phyloP scores from a whole-genome alignment of 2,888 invertebrate genomes.

The Notocelia uddmanniana region DNA sequence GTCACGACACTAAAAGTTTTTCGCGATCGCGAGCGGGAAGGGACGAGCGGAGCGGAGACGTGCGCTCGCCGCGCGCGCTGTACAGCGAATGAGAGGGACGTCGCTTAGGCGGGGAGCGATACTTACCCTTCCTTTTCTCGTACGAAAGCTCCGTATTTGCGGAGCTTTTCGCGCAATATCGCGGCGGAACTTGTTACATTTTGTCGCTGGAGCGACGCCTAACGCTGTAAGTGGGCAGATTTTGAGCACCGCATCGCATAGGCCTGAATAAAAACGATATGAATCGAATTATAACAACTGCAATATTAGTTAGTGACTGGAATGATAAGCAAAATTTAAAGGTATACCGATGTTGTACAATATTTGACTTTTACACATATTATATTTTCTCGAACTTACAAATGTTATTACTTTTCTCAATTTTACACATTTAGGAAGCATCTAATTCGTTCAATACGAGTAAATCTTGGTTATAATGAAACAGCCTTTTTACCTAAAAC shows the following conservation, averaged over 20 bases:
- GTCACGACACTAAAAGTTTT: conserved; percentile 81
- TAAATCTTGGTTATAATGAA: not conserved
- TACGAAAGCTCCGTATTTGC: conserved; percentile 72
- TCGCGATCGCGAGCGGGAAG: conserved; percentile 71
- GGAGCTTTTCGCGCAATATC: conserved; percentile 74
- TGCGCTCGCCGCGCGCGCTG: conserved; percentile 65
- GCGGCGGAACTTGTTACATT: conserved; percentile 63
- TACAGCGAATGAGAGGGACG: conserved; percentile 74
- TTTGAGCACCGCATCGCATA: conserved; percentile 79
- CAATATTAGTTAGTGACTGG: not conserved
- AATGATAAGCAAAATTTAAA: not conserved
- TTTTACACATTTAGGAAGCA: too few relatives aligned
- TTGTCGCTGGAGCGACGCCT: conserved; percentile 63
- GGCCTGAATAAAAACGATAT: conserved; percentile 79
- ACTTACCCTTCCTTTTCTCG: conserved; percentile 74
- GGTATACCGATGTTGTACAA: not conserved
- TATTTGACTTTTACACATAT: too few relatives aligned
- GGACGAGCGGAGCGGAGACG: conserved; percentile 57
- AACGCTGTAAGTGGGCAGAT: conserved; percentile 84
- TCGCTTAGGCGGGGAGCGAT: conserved; percentile 71
- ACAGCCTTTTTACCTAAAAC: too few relatives aligned
- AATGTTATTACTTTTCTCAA: too few relatives aligned
- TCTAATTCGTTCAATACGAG: too few relatives aligned
- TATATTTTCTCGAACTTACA: too few relatives aligned
- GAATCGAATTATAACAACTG: conserved; percentile 61